phyloP scores from a whole-genome alignment of 2,113 vertebrate species.

The Danionella cerebrum region DNA sequence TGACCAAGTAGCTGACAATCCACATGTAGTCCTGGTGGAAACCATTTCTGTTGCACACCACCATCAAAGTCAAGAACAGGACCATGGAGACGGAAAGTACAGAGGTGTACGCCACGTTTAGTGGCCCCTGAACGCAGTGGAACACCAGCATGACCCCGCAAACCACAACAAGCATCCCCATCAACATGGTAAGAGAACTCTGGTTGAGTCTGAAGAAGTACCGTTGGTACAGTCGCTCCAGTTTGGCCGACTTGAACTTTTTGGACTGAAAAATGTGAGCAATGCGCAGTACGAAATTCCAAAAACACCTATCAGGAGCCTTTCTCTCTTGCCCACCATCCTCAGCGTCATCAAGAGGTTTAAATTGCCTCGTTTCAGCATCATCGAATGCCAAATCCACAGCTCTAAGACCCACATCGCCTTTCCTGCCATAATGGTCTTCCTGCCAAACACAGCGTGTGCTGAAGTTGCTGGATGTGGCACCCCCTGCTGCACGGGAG shows the following conservation, averaged over 20 bases:
- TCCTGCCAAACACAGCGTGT: conserved; percentile 87
- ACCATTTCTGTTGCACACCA: conserved; percentile 86
- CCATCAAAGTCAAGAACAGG: conserved; percentile 82
- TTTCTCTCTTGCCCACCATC: conserved; percentile 40
- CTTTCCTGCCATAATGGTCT: conserved; percentile 81
- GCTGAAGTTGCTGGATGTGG: conserved; percentile 56
- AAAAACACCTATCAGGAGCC: conserved; percentile 31
- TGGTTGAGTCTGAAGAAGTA: conserved; percentile 99
- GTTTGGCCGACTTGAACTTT: conserved; percentile 85
- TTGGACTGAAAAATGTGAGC: conserved; percentile 87
- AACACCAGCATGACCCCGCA: conserved; percentile 81
- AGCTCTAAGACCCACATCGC: conserved; percentile 65
- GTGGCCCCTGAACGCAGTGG: conserved; percentile 67
- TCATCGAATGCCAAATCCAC: conserved; percentile 81
- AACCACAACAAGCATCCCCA: conserved; percentile 86
- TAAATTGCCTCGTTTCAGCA: conserved; percentile 58
- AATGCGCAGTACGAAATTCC: conserved; percentile 69
- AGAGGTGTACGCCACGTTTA: conserved; percentile 59
- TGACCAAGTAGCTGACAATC: conserved; percentile 91
- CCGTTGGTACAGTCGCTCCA: conserved; percentile 93
- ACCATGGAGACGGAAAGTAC: conserved; percentile 73
- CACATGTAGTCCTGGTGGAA: conserved; percentile 97
- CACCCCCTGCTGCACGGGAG: conserved; percentile 46
- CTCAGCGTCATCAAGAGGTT: conserved; percentile 40
- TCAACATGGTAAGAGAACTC: conserved; percentile 92